phyloP scores from a whole-genome alignment of 1,140 invertebrate species.

The Plodia interpunctella region DNA sequence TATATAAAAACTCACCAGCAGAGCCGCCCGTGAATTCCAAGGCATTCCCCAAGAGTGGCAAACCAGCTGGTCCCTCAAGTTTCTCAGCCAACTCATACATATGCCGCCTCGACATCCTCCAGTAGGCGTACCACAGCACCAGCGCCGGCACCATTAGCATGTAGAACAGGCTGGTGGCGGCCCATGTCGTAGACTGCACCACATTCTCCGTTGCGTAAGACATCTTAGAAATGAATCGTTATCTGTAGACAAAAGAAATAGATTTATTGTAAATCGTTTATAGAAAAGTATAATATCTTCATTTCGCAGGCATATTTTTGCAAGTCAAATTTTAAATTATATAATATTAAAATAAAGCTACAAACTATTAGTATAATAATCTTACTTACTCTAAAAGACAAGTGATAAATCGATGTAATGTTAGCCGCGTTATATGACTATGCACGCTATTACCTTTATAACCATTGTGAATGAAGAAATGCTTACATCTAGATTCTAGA shows the following conservation, averaged over 20 bases:
- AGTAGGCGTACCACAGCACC: conserved; percentile 84
- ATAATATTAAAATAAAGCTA: too few relatives aligned
- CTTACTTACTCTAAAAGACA: neutral
- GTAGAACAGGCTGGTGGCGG: conserved; percentile 80
- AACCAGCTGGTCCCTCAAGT: conserved; percentile 82
- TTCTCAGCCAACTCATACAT: conserved; percentile 84
- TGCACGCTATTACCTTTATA: neutral
- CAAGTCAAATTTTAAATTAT: too few relatives aligned
- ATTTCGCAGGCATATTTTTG: too few relatives aligned
- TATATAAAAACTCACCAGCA: conserved; percentile 71
- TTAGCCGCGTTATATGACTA: neutral
- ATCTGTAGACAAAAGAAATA: conserved; percentile 10
- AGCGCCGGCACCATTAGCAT: conserved; percentile 82
- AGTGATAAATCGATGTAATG: neutral
- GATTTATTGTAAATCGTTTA: too few relatives aligned
- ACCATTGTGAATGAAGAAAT: conserved; percentile 7
- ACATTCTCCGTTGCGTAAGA: conserved; percentile 55
- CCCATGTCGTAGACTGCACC: conserved; percentile 51
- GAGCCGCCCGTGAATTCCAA: conserved; percentile 83
- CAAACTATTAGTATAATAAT: too few relatives aligned
- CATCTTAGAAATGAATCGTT: conserved; percentile 33
- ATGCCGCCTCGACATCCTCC: conserved; percentile 82
- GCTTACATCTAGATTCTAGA: conserved; percentile 9
- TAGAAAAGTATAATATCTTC: too few relatives aligned
- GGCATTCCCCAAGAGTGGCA: conserved; percentile 84